A percentile compares a stretch with the other conserved stretches of the same genome.
These are phyloP conservation scores for Anguilla rostrata DNA, from an alignment of 2,113 vertebrate genomes.

Conservation along the genomic window DNA sequence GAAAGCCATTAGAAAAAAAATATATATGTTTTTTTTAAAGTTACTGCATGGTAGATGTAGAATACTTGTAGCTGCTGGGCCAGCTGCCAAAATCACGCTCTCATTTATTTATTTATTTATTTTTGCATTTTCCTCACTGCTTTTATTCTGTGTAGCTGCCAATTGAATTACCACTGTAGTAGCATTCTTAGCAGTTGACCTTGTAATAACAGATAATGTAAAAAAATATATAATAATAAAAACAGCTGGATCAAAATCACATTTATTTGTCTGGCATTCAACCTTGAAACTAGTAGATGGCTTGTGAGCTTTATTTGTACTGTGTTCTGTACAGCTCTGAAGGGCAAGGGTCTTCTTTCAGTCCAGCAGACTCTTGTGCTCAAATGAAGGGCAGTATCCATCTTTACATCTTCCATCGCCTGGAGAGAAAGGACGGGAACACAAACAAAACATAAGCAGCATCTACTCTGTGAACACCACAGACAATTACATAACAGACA, in stretches of 20 bases:
- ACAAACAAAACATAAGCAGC: background rate
- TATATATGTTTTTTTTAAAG: background rate
- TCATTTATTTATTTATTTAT: background rate
- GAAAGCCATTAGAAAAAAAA: background rate
- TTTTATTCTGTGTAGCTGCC: conserved; percentile 1
- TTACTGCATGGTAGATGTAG: background rate
- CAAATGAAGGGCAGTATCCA: background rate
- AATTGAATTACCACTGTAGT: background rate
- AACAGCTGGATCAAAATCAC: background rate
- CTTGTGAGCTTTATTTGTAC: background rate
- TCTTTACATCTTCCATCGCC: background rate
- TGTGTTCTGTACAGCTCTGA: background rate
- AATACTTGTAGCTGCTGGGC: background rate
- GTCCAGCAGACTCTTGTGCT: background rate
- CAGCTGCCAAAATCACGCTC: background rate
- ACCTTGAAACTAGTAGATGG: background rate
- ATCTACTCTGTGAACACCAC: background rate
- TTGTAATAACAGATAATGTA: background rate
- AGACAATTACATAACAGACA: background rate
- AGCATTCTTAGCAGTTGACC: background rate
- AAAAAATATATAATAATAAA: background rate
- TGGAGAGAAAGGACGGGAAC: background rate
- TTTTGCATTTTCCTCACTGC: background rate
- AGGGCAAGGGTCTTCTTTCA: background rate
- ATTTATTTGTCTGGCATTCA: background rate